Conservation (phyloP, 1,140 invertebrate species). For the Cylas formicarius region DNA sequence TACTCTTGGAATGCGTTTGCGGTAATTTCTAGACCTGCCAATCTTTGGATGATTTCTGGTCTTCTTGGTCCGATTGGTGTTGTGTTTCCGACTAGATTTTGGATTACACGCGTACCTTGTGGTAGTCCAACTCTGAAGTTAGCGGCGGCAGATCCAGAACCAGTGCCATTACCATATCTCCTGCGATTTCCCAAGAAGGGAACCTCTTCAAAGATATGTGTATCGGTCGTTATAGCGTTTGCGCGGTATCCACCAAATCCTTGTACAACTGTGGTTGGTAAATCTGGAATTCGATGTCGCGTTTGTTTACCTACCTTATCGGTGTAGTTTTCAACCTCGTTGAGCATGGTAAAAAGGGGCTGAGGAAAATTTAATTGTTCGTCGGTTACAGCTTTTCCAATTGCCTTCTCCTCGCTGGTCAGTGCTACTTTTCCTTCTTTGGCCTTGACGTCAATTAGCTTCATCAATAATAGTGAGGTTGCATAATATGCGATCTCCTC, state of each 20-base stretch:
- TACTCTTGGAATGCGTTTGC: conserved; percentile 19
- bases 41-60: conserved; percentile 22
- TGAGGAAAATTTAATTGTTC: conserved; percentile 26
- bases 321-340: conserved; percentile 19
- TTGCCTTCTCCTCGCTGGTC: conserved; percentile 22
- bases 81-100: conserved; percentile 17
- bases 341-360: conserved; percentile 17
- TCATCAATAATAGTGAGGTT: conserved; percentile 14
- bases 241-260: conserved; percentile 28
- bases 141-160: conserved; percentile 8
- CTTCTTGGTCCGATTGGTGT: conserved; percentile 17
- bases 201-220: conserved; percentile 30
- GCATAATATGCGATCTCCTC: conserved; percentile 13
- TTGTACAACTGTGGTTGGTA: conserved; percentile 22
- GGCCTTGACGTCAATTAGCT: conserved; percentile 16
- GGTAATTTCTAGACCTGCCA: conserved; percentile 23
- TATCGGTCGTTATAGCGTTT: conserved; percentile 18
- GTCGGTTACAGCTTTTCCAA: conserved; percentile 20
- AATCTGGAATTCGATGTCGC: conserved; percentile 11
- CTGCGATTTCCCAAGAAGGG: conserved; percentile 30
- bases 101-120: conserved; percentile 7
- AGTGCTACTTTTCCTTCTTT: conserved; percentile 20
- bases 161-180: conserved; percentile 25
- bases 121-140: conserved; percentile 24
- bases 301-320: conserved; percentile 29